phyloP scores from a whole-genome alignment of 1,140 invertebrate species.

The Listronotus oregonensis region DNA sequence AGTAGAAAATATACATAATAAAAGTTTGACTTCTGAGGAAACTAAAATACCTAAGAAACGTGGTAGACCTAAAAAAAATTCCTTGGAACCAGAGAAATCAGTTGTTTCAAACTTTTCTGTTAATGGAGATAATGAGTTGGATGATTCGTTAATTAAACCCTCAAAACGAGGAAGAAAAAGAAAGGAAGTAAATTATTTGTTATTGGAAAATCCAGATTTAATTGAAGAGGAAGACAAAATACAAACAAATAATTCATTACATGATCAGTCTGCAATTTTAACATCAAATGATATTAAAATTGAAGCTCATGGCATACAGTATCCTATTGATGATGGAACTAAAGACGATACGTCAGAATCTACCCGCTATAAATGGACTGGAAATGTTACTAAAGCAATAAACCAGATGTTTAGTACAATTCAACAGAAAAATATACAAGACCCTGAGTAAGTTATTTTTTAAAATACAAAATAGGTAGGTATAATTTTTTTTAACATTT shows the following conservation, averaged over 20 bases:
- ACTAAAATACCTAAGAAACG: background rate
- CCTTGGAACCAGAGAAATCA: background rate
- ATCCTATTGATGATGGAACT: background rate
- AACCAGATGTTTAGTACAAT: constrained; percentile 4
- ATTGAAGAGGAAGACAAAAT: background rate
- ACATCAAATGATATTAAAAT: too few relatives aligned
- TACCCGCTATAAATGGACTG: background rate
- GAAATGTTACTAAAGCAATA: constrained; percentile 1
- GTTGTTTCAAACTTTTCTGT: background rate
- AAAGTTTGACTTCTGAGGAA: background rate
- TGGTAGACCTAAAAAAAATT: constrained; percentile 14
- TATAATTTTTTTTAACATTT: too few relatives aligned
- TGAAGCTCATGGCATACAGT: background rate
- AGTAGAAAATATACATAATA: background rate
- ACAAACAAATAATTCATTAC: background rate
- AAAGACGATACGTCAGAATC: constrained; percentile 3
- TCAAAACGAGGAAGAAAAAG: constrained; percentile 8
- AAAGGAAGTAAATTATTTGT: constrained; percentile 4
- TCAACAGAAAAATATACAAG: background rate
- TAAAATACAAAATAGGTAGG: too few relatives aligned
- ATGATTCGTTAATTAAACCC: background rate
- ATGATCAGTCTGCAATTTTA: too few relatives aligned
- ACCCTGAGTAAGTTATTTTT: background rate
- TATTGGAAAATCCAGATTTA: background rate
- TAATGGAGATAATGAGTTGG: background rate